These are phyloP conservation scores for Loriculus beryllinus DNA, from an alignment of 2,797 vertebrate species.

Conservation along the genomic window DNA sequence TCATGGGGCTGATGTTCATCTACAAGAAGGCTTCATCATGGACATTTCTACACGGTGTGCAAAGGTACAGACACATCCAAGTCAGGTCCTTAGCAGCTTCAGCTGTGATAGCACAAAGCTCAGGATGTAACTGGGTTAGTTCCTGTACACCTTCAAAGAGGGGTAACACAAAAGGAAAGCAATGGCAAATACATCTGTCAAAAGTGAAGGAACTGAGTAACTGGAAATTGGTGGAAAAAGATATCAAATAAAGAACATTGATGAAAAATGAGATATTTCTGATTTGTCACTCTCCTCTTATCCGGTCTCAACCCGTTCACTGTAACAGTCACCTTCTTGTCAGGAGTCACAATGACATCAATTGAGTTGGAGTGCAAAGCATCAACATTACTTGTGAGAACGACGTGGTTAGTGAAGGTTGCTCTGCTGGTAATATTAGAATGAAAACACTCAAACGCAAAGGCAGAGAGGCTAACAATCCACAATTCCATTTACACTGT, in stretches of 20 bases:
- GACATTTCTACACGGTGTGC: background rate
- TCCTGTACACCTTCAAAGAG: background rate
- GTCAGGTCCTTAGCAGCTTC: background rate
- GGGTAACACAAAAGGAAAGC: background rate
- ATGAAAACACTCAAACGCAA: conserved; percentile 58
- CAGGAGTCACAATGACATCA: conserved; percentile 39
- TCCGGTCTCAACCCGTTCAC: background rate
- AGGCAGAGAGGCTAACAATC: conserved; percentile 59
- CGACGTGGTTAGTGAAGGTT: conserved; percentile 49
- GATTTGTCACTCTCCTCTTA: background rate
- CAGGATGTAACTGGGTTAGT: background rate
- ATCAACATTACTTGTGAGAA: conserved; percentile 47
- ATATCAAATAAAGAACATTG: background rate
- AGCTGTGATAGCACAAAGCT: background rate
- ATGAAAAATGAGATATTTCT: background rate
- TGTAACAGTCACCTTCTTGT: conserved; percentile 48
- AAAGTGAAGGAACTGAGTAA: background rate
- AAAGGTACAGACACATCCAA: background rate
- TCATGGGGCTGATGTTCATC: background rate
- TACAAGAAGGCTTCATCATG: background rate
- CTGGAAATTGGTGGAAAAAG: background rate
- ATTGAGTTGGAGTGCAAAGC: conserved; percentile 49
- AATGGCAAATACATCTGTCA: background rate
- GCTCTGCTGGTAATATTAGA: conserved; percentile 42
- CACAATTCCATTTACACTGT: conserved; percentile 52